Conservation (phyloP, 2,113 vertebrate genomes). For the Heptranchias perlo region DNA sequence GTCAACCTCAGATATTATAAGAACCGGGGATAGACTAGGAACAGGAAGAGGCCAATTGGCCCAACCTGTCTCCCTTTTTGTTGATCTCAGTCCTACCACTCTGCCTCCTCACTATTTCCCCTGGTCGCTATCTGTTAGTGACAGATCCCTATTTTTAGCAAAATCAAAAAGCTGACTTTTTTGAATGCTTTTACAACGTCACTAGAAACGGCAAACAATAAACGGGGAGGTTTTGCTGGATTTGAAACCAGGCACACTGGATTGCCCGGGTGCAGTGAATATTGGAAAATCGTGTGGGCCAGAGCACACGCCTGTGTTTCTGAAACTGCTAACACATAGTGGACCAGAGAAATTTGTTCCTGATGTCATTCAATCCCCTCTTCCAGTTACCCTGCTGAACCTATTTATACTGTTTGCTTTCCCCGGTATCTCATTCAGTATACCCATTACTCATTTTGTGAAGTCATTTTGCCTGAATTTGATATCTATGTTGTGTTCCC, state of each 20-base stretch:
- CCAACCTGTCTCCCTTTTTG: too few species aligned
- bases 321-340: not conserved
- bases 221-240: not conserved
- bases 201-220: not conserved
- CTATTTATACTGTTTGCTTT: not conserved
- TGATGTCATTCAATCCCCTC: not conserved
- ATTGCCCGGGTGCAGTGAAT: not conserved
- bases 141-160: not conserved
- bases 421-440: not conserved
- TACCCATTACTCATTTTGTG: not conserved
- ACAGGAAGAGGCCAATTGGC: not conserved
- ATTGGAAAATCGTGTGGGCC: not conserved
- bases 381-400: not conserved
- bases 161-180: not conserved
- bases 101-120: not conserved
- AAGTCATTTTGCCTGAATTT: too few species aligned
- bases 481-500: not conserved
- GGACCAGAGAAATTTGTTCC: not conserved
- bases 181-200: not conserved
- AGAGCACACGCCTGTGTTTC: not conserved
- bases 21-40: not conserved
- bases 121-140: not conserved
- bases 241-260: not conserved
- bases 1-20: not conserved
- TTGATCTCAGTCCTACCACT: too few species aligned